phyloP scores from a whole-genome alignment of 1,140 invertebrate genomes.

The Drosophila rufa region DNA sequence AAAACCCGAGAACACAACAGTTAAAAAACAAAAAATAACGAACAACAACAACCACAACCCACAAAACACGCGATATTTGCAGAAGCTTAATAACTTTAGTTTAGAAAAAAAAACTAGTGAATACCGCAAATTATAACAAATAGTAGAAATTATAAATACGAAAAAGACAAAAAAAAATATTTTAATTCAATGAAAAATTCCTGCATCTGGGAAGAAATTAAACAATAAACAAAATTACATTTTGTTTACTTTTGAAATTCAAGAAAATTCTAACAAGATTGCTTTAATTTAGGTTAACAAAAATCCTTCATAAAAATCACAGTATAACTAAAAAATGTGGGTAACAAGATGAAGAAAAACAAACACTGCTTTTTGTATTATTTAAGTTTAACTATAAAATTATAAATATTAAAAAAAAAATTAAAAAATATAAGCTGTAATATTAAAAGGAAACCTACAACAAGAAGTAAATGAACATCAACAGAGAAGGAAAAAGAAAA shows the following conservation, averaged over 20 bases:
- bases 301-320: constrained; percentile 68
- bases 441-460: constrained; percentile 72
- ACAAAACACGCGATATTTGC: constrained; percentile 21
- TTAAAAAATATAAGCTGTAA: constrained; percentile 67
- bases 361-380: constrained; percentile 83
- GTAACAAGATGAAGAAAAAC: constrained; percentile 72
- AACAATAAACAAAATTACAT: constrained; percentile 42
- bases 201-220: constrained; percentile 18
- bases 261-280: constrained; percentile 60
- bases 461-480: constrained; percentile 63
- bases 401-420: constrained; percentile 68
- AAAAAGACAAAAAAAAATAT: constrained; percentile 20
- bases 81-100: constrained; percentile 38
- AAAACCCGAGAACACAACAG: constrained; percentile 12
- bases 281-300: constrained; percentile 79
- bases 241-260: constrained; percentile 42
- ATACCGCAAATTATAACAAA: constrained; percentile 21
- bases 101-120: constrained; percentile 10
- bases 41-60: constrained; percentile 7
- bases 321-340: constrained; percentile 64
- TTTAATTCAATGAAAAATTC: constrained; percentile 26
- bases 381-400: constrained; percentile 79
- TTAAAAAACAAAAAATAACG: not conserved
- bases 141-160: constrained; percentile 33
- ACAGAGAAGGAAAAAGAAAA: constrained; percentile 39